Evolutionary conservation across 2,797 vertebrate genomes (phyloP).

Genomic region (Tarsius wallacei): DNA sequence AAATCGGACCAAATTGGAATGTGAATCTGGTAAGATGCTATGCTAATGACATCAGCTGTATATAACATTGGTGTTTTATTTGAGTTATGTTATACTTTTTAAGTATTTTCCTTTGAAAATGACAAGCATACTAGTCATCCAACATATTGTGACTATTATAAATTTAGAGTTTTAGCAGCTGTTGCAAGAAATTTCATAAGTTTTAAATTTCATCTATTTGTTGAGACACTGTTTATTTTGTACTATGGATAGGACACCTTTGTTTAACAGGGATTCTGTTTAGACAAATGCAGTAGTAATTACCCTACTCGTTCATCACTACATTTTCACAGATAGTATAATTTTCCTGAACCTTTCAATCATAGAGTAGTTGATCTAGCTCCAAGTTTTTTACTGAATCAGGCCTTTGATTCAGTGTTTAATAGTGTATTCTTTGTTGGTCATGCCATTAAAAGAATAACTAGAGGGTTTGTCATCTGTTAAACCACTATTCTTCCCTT

Average conservation of each 20-base stretch:
- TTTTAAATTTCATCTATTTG: conserved; percentile 74
- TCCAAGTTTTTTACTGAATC: conserved; percentile 74
- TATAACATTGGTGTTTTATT: conserved; percentile 15
- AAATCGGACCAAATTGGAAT: conserved; percentile 97
- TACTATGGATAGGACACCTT: conserved; percentile 61
- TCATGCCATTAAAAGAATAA: conserved; percentile 65
- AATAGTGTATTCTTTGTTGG: conserved; percentile 75
- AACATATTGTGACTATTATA: conserved; percentile 54
- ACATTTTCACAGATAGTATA: conserved; percentile 61
- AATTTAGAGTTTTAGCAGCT: conserved; percentile 67
- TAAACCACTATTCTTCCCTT: conserved; percentile 61
- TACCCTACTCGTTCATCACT: conserved; percentile 65
- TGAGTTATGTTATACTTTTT: conserved; percentile 50
- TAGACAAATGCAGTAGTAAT: conserved; percentile 67
- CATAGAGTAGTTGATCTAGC: conserved; percentile 65
- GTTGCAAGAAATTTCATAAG: conserved; percentile 64
- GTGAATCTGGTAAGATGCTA: conserved; percentile 96
- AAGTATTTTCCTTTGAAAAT: conserved; percentile 63
- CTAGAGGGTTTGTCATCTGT: conserved; percentile 61
- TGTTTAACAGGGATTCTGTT: conserved; percentile 71
- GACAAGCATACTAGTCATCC: conserved; percentile 11
- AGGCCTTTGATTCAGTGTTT: conserved; percentile 73
- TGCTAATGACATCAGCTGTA: conserved; percentile 48
- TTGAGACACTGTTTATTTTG: conserved; percentile 65
- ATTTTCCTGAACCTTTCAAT: conserved; percentile 76